A percentile compares a stretch with the other conserved stretches of the same genome.
Conservation (phyloP, 2,888 invertebrate species). For the Pollenia amentaria region DNA sequence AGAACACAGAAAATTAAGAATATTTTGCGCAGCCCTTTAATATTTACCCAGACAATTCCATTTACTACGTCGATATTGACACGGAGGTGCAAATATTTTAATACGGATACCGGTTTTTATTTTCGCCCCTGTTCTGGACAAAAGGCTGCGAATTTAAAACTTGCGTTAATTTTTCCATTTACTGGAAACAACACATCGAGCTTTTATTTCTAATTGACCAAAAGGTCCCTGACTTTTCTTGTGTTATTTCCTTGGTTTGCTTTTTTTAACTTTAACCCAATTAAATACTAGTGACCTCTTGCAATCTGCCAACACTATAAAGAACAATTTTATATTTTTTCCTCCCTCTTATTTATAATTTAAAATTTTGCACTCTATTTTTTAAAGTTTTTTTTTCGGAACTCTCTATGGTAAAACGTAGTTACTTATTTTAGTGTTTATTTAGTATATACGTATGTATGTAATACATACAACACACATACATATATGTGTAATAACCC, state of each 20-base stretch:
- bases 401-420: slow-evolving; percentile 3
- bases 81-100: no score
- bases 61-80: no score
- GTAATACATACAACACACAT: no score
- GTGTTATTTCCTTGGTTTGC: not conserved
- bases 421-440: slow-evolving; percentile 25
- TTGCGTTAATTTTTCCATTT: no score
- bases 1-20: no score
- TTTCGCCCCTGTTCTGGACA: no score
- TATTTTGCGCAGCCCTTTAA: no score
- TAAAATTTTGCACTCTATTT: slow-evolving; percentile 1
- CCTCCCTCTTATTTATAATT: slow-evolving; percentile 8
- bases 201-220: slow-evolving; percentile 22
- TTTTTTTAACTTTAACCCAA: slow-evolving; percentile 41
- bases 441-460: not conserved
- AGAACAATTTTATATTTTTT: slow-evolving; percentile 38
- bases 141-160: no score
- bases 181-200: not conserved
- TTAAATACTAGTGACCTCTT: slow-evolving; percentile 49
- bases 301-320: slow-evolving; percentile 35
- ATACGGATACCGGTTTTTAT: no score
- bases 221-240: slow-evolving; percentile 14
- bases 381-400: slow-evolving; percentile 4
- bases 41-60: no score
- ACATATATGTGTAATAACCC: no score